Evolutionary conservation across 2,797 vertebrate genomes (phyloP), one percentile per base, ranked within the genome.

Genomic region (Gila robusta): DNA sequence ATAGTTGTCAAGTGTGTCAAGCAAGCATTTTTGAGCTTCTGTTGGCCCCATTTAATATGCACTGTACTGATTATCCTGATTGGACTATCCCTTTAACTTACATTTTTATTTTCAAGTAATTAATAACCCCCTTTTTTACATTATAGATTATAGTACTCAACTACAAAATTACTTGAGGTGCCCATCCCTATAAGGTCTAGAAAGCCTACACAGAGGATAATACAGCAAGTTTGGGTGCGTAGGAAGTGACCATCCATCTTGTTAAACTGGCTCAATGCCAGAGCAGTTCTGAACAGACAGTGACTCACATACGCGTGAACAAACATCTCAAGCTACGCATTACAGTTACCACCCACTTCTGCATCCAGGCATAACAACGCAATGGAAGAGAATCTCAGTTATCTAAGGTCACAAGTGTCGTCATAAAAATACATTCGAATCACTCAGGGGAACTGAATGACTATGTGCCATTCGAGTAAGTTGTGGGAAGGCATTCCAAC

Each of bases 291-390:
- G 17, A 64, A 69, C 23, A 78, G 64, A 82, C 4, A 32, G 37
- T 82, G 54, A 85, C 64, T 78, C 83, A 79, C n/a, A 44, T 17
- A 19, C 8, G 1, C 4, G 0, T 62, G 54, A 80, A 80, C 76
- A 72, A n/a, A 32, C 52, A 71, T 71, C 49, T 44, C 49, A n/a
- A 79, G 8, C 47, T 28, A 39, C 35, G 3, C 7, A 78, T 6
- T 78, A 23, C 14, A 78, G 74, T 52, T 2, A n/a, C 47, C 19
- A 0, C 64, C 62, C 47, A 54, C 73, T 78, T 67, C 47, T 12
- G 23, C 35, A 78, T 70, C n/a, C 41, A 56, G 21, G 47, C 62
- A 4, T 52, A 21, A 54, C 47, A 69, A 78, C 7, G 6, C 37
- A 77, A 37, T 32, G 32, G 8, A 23, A 77, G 17, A 44, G 17